Conservation (phyloP, 2,797 vertebrate species). For the Psittacula echo region DNA sequence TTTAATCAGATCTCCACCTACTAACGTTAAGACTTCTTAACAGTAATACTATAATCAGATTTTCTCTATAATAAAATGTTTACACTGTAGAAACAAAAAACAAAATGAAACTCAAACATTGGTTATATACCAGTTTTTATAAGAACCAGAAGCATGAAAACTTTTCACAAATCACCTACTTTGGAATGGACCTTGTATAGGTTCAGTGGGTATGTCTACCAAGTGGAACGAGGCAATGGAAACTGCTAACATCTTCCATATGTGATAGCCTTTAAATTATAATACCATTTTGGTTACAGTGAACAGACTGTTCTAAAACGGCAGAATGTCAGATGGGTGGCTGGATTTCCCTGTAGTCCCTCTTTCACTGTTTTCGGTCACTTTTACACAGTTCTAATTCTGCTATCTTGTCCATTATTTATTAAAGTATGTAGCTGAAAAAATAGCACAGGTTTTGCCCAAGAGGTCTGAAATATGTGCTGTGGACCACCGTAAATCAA, state of each 20-base stretch:
- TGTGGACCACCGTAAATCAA: not conserved
- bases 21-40: not conserved
- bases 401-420: not conserved
- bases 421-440: not conserved
- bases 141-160: conserved; percentile 57
- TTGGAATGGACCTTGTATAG: conserved; percentile 31
- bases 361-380: not conserved
- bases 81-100: not conserved
- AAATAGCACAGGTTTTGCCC: not conserved
- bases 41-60: not conserved
- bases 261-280: conserved; percentile 40
- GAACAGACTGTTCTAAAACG: conserved; percentile 18
- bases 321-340: not conserved
- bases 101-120: not conserved
- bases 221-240: conserved; percentile 54
- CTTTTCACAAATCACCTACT: conserved; percentile 54
- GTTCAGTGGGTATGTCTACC: conserved; percentile 45
- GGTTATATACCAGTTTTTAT: conserved; percentile 16
- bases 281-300: conserved; percentile 6
- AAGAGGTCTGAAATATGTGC: not conserved
- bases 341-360: not conserved
- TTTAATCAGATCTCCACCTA: conserved; percentile 43
- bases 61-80: not conserved
- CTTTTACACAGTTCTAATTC: not conserved
- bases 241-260: conserved; percentile 61